Base-by-base conservation (phyloP, 2,797 vertebrate species). In the Lacerta agilis region DNA sequence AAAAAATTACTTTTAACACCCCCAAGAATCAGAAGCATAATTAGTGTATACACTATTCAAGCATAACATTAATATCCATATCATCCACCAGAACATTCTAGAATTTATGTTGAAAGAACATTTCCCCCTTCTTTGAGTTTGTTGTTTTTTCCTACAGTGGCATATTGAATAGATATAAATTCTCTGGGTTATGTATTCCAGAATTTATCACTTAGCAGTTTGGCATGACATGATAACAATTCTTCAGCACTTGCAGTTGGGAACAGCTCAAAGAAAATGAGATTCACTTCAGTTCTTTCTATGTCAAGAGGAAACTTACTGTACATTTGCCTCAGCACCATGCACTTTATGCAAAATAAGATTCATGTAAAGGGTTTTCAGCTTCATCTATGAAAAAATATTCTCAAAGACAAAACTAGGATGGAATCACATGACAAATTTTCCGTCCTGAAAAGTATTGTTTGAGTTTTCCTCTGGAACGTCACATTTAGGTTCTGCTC, bases 171-270 rank as follows among this genome's bases (percentile, higher is more conserved):
- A 45, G 58, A 87, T 36, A 86, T 58, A 84, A 38, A 25, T 10
- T 82, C 79, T 85, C 20, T 67, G 38, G 29, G 73, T 45, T 86
- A 88, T 64, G 23, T 58, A 25, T 43, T 89, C 43, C 8, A 89
- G 27, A 43, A 78, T 78, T 88, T 87, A 29, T 58, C 61, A 61
- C 0, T 64, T 88, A 29, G 83, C 72, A 82, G n/a, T 72, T 64
- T 4, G 82, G 69, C 64, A n/a, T 0, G 15, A 0, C 0, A 18
- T 36, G 33, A 88, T 43, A 76, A 87, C 66, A 36, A 61, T 90
- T 69, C 72, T 73, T 33, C 72, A 73, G 20, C 36, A 73, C 33
- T 73, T 36, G 33, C 33, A 73, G 72, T 38, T 73, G 72, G 72
- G 72, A 36, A 73, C 36, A 73, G 72, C 72, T 73, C 72, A 73